These are phyloP conservation scores for Pogonomyrmex barbatus DNA, from an alignment of 1,140 invertebrate species.

Conservation along the genomic window DNA sequence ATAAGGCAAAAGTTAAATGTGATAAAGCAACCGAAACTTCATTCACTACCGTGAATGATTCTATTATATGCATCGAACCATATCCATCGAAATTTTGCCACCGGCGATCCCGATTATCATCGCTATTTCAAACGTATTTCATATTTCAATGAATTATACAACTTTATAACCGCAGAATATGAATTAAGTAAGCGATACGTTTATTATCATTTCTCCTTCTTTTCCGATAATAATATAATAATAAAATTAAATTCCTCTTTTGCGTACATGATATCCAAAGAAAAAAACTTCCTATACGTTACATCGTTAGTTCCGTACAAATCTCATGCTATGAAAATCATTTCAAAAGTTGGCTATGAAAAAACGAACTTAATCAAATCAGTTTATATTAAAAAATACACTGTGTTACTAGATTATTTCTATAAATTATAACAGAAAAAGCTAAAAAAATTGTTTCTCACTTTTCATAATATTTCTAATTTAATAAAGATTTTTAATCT, in stretches of 20 bases:
- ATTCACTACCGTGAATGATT: conserved; percentile 38
- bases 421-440: conserved; percentile 15
- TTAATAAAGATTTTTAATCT: background rate
- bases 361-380: background rate
- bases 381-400: background rate
- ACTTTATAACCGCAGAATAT: background rate
- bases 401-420: background rate
- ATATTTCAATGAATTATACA: background rate
- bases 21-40: conserved; percentile 45
- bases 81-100: conserved; percentile 37
- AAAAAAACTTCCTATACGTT: background rate
- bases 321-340: background rate
- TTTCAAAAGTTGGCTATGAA: background rate
- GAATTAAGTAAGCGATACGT: conserved; percentile 5
- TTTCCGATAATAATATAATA: background rate
- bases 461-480: background rate
- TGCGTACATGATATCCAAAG: background rate
- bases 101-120: conserved; percentile 37
- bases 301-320: conserved; percentile 1
- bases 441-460: background rate
- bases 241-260: background rate
- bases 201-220: conserved; percentile 7
- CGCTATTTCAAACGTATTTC: conserved; percentile 18
- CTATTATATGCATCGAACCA: conserved; percentile 31
- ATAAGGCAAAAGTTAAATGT: conserved; percentile 24